Conservation (phyloP, 2,888 invertebrate species). For the Uropetala carovei region DNA sequence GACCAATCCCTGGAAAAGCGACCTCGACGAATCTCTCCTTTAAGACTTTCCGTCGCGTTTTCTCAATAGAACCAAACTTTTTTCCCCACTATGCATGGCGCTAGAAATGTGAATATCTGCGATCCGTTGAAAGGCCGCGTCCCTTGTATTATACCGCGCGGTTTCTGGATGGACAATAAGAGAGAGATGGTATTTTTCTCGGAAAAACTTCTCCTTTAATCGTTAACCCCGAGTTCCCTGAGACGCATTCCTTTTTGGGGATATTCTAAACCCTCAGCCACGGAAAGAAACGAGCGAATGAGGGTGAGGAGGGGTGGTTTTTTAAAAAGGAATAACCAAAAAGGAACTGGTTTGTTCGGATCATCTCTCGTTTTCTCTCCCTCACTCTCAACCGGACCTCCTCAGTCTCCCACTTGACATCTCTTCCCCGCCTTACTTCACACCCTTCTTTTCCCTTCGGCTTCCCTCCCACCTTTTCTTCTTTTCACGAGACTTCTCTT, state of each 20-base stretch:
- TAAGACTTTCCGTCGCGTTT: neutral
- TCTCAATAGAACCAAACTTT: neutral
- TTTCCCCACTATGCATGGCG: neutral
- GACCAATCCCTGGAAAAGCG: neutral
- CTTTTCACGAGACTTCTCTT: neutral
- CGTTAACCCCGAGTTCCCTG: neutral
- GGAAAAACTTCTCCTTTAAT: neutral
- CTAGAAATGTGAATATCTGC: neutral
- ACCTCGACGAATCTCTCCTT: neutral
- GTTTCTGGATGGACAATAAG: neutral
- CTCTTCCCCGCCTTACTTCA: slow-evolving; percentile 9
- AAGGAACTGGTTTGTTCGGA: slow-evolving; percentile 35
- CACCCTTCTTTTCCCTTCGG: neutral
- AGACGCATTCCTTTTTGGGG: neutral
- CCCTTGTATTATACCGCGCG: neutral
- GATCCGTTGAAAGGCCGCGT: neutral
- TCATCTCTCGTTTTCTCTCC: neutral
- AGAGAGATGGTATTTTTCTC: neutral
- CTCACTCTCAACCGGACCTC: neutral
- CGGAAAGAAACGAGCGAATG: neutral
- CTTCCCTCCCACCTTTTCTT: neutral
- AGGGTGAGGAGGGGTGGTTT: neutral
- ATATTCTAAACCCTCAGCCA: neutral
- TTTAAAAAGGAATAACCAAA: neutral
- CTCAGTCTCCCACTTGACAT: slow-evolving; percentile 8